A percentile compares a stretch with the other conserved stretches of the same genome.
Evolutionary conservation across 2,888 invertebrate genomes (phyloP).

Genomic region (Pyrocoelia pectoralis): DNA sequence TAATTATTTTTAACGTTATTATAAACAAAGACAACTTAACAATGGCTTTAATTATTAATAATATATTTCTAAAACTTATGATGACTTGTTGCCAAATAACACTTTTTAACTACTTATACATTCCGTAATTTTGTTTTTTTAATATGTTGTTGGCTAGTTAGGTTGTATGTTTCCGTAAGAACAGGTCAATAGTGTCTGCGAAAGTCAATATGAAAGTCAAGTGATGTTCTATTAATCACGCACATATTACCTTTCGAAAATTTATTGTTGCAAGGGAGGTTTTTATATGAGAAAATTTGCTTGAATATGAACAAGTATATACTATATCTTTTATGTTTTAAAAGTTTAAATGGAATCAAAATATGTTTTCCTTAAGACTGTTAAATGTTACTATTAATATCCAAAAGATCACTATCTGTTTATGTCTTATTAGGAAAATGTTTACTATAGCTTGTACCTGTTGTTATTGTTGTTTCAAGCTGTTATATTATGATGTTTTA

Average conservation of each 20-base stretch:
- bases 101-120: conserved; percentile 60
- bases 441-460: conserved; percentile 36
- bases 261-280: neutral
- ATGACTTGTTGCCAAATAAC: conserved; percentile 62
- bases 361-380: conserved; percentile 2
- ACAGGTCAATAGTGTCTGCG: conserved; percentile 46
- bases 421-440: conserved; percentile 25
- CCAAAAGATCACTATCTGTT: neutral
- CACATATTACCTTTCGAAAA: conserved; percentile 17
- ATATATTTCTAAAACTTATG: conserved; percentile 38
- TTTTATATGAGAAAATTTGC: conserved; percentile 14
- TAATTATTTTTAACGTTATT: conserved; percentile 46
- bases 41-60: conserved; percentile 55
- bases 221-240: conserved; percentile 29
- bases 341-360: conserved; percentile 11
- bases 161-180: conserved; percentile 41
- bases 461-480: conserved; percentile 38
- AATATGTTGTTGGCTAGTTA: conserved; percentile 48
- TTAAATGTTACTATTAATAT: neutral
- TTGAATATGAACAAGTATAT: neutral
- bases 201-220: conserved; percentile 49
- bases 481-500: conserved; percentile 35
- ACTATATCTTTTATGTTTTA: conserved; percentile 4
- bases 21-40: conserved; percentile 52
- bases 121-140: conserved; percentile 54